A percentile compares a stretch with the other conserved stretches of the same genome.
These are phyloP conservation scores for Hemichromis elongatus DNA, from an alignment of 2,113 vertebrate species.

Conservation along the genomic window DNA sequence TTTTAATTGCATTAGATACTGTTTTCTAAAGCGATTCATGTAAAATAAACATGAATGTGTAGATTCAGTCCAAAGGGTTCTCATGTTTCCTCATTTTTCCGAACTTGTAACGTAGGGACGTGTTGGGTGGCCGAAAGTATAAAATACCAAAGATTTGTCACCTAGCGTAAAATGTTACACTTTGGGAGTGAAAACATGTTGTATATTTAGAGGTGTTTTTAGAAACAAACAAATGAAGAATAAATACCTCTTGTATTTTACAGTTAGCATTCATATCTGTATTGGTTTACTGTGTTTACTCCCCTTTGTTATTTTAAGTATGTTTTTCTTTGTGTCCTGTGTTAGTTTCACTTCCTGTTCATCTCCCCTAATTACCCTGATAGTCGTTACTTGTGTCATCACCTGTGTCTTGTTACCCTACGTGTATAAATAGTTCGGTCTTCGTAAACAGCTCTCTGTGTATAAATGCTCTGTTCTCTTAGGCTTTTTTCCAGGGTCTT, in stretches of 20 bases:
- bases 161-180: too few relatives aligned
- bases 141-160: too few relatives aligned
- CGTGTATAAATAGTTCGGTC: neutral
- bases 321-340: neutral
- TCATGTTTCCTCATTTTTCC: too few relatives aligned
- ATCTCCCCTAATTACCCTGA: rapidly evolving
- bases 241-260: neutral
- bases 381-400: neutral
- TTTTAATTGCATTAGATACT: too few relatives aligned
- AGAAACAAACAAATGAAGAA: neutral
- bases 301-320: neutral
- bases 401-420: neutral
- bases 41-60: too few relatives aligned
- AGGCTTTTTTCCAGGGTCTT: neutral
- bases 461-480: neutral
- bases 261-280: rapidly evolving
- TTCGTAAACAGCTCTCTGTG: neutral
- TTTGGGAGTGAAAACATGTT: too few relatives aligned
- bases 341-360: neutral
- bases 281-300: neutral
- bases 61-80: too few relatives aligned
- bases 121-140: too few relatives aligned
- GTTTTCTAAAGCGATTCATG: too few relatives aligned
- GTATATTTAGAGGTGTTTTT: neutral
- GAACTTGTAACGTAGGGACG: too few relatives aligned